Conservation (phyloP, 1,140 invertebrate genomes). For the Manduca sexta region DNA sequence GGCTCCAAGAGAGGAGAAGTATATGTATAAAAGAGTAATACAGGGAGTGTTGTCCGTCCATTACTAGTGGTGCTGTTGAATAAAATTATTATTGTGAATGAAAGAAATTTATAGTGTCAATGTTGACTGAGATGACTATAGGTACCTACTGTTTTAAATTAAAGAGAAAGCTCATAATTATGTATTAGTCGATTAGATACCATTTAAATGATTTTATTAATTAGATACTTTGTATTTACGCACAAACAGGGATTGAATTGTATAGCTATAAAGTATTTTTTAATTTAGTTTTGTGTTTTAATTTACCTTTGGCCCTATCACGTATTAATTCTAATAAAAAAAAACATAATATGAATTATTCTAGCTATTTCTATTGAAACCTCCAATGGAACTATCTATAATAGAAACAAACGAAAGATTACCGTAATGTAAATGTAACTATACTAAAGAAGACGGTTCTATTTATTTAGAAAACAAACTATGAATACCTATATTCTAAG, state of each 20-base stretch:
- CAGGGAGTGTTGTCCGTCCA: constrained; percentile 2
- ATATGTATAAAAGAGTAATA: constrained; percentile 60
- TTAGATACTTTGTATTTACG: constrained; percentile 29
- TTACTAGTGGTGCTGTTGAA: constrained; percentile 14
- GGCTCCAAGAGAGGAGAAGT: constrained; percentile 74
- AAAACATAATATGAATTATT: too few relatives aligned
- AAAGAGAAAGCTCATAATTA: constrained; percentile 15
- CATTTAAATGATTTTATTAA: constrained; percentile 9
- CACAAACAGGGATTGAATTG: constrained; percentile 48
- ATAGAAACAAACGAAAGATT: too few relatives aligned
- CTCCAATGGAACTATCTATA: too few relatives aligned
- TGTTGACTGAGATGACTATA: background rate
- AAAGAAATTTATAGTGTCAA: background rate
- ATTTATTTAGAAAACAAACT: too few relatives aligned
- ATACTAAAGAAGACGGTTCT: too few relatives aligned
- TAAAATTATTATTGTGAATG: constrained; percentile 10
- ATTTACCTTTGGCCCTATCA: too few relatives aligned
- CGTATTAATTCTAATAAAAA: too few relatives aligned
- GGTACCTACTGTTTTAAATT: constrained; percentile 1
- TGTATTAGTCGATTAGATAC: constrained; percentile 13
- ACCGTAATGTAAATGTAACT: too few relatives aligned
- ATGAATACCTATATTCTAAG: too few relatives aligned
- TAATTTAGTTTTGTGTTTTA: constrained; percentile 26
- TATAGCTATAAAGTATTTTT: constrained; percentile 39
- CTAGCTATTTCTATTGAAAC: too few relatives aligned